Base-by-base conservation (phyloP, 2,113 vertebrate genomes). In the Trichechus manatus region DNA sequence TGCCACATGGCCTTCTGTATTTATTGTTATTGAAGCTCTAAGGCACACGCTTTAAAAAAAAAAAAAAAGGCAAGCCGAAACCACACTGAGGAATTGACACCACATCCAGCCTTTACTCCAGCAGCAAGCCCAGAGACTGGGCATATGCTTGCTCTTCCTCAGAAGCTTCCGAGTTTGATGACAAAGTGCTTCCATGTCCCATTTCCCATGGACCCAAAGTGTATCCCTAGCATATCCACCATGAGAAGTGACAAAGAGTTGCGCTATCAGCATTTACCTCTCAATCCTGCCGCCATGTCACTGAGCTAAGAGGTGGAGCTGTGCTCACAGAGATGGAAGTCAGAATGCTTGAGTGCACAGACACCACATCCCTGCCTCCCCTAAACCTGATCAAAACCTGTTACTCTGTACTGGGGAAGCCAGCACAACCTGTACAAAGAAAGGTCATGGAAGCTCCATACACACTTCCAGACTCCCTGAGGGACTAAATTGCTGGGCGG, bases 271-370 rank as follows among this genome's bases (percentile, higher is more conserved):
- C 31, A 50, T 23, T 36, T 11, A 13, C 36, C 25, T 53, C 25
- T 59, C 4, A 7, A 8, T 11, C 14, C 20, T 1, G 25, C 13
- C 77, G 9, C 23, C 23, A 0, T 1, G 15, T 9, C 33, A 29
- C 1, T 3, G 11, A 39, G 70, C 20, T 31, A 19, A 50, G n/a
- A 64, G 78, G 70, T 10, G 27, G 53, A 31, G 29, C 50, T 72
- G 17, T 15, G 22, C 63, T 29, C 4, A 1, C 29, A 13, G 42
- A 79, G 53, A 17, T 1, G 61, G 72, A 64, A 79, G 53, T 50
- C 63, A 63, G 63, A 29, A 29, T 19, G 70, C 36, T 44, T 36
- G 20, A 23, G 20, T 3, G 14, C 0, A 3, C 29, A 19, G 0
- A 5, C 42, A 10, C 23, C 17, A 44, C 10, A 27, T 72, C 72